These are phyloP conservation scores for Drosophila phalerata DNA, from an alignment of 2,888 invertebrate genomes.

Conservation along the genomic window DNA sequence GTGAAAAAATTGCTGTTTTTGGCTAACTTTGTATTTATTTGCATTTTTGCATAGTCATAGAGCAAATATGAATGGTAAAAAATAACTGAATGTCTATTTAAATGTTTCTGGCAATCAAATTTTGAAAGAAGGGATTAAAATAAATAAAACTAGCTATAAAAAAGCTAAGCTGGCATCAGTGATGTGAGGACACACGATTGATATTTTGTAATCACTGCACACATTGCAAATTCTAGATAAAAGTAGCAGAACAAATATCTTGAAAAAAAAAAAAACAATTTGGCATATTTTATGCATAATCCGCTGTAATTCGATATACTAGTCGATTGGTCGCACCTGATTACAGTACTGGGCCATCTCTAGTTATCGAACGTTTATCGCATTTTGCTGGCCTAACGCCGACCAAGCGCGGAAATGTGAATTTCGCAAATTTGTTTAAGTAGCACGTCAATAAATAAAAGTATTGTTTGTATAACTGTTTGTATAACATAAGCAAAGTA, in stretches of 20 bases:
- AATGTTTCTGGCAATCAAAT: too few relatives aligned
- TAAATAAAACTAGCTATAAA: too few relatives aligned
- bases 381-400: slow-evolving; percentile 29
- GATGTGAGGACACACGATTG: slow-evolving; percentile 11
- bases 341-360: not conserved
- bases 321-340: slow-evolving; percentile 1
- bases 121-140: too few relatives aligned
- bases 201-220: not conserved
- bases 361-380: slow-evolving; percentile 44
- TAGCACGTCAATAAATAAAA: not conserved
- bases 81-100: not conserved
- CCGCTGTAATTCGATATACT: not conserved
- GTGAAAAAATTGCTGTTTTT: too few relatives aligned
- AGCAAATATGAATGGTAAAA: too few relatives aligned
- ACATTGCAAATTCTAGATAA: too few relatives aligned
- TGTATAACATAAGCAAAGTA: too few relatives aligned
- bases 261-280: not conserved
- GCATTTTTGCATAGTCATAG: too few relatives aligned
- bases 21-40: too few relatives aligned
- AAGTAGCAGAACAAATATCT: too few relatives aligned
- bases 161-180: too few relatives aligned
- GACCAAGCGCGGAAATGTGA: slow-evolving; percentile 69
- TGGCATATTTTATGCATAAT: not conserved
- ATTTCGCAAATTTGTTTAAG: slow-evolving; percentile 69
- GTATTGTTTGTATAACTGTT: not conserved